Base-by-base conservation (phyloP, 2,797 vertebrate genomes). In the Remorina albescens region DNA sequence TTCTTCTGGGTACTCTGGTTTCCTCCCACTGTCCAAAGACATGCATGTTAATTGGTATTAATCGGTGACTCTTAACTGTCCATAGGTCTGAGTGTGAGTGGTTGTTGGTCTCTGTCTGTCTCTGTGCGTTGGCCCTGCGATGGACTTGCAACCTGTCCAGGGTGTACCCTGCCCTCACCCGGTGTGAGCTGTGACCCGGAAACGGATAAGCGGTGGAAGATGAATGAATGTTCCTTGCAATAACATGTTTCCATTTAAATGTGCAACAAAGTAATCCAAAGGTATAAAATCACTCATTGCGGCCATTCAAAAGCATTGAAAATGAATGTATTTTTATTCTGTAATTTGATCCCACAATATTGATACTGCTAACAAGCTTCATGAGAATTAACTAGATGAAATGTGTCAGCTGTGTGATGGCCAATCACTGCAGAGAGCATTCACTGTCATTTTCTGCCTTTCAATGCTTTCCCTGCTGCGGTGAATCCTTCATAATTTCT, bases 401-500 rank as follows among this genome's bases (percentile, higher is more conserved):
- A 75, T 37, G 56, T 39, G 36, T 50, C 15, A n/a, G 62, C 62
- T 36, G 58, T 11, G 67, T 68, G 54, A 32, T 37, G 60, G 47
- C 47, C 55, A 49, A 30, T 69, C 64, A 42, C 58, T 44, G 60
- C 25, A 56, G 67, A 55, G 77, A 73, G 76, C 73, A 54, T 79
- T 76, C 71, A 65, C 84, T 80, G 85, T 85, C 81, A 70, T 55
- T 82, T 76, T 69, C 50, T 37, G 55, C 84, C 75, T 88, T 81
- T 73, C 62, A 70, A 69, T 78, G 69, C 73, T 67, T 75, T 71
- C 85, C 13, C 62, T 25, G 60, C 78, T 59, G 84, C 84, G 77
- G 67, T 81, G 83, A 78, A 82, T 82, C 74, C 74, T 86, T 74
- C 58, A 86, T 84, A 71, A 71, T 87, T 83, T 85, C 76, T 80